Evolutionary conservation across 1,140 invertebrate genomes (phyloP).

Genomic region (Chelonus insularis): DNA sequence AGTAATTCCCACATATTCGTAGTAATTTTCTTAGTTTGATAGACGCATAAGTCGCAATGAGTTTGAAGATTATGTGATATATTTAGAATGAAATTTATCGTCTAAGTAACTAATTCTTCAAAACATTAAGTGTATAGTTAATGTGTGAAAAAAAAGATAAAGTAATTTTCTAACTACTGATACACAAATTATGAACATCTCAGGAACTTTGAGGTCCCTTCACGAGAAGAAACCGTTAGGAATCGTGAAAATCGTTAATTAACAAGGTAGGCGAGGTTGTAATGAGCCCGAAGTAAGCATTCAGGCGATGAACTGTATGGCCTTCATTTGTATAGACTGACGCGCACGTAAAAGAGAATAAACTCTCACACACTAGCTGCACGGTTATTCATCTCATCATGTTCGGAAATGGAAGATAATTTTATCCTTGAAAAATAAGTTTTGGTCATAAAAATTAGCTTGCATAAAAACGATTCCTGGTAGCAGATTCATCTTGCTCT

Average conservation of each 20-base stretch:
- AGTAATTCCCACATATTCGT: slow-evolving; percentile 13
- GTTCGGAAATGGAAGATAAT: too few relatives aligned
- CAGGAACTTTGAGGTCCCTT: too few relatives aligned
- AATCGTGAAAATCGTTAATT: slow-evolving; percentile 33
- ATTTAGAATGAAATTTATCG: not conserved
- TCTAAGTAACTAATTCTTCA: not conserved
- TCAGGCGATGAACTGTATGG: slow-evolving; percentile 28
- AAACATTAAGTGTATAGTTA: not conserved
- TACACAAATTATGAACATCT: not conserved
- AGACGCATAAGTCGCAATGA: not conserved
- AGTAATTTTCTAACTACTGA: not conserved
- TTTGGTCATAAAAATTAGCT: too few relatives aligned
- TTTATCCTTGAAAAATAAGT: too few relatives aligned
- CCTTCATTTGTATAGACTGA: slow-evolving; percentile 25
- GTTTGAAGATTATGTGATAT: not conserved
- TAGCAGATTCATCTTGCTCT: too few relatives aligned
- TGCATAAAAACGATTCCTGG: too few relatives aligned
- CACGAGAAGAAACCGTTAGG: slow-evolving; percentile 17
- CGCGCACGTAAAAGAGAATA: slow-evolving; percentile 14
- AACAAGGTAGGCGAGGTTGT: slow-evolving; percentile 29
- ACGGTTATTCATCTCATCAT: too few relatives aligned
- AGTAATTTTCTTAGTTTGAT: slow-evolving; percentile 20
- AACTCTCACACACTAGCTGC: slow-evolving; percentile 6
- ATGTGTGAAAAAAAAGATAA: slow-evolving; percentile 8
- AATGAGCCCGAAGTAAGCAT: slow-evolving; percentile 18